phyloP scores from a whole-genome alignment of 2,113 vertebrate species.

The Cinclus cinclus region DNA sequence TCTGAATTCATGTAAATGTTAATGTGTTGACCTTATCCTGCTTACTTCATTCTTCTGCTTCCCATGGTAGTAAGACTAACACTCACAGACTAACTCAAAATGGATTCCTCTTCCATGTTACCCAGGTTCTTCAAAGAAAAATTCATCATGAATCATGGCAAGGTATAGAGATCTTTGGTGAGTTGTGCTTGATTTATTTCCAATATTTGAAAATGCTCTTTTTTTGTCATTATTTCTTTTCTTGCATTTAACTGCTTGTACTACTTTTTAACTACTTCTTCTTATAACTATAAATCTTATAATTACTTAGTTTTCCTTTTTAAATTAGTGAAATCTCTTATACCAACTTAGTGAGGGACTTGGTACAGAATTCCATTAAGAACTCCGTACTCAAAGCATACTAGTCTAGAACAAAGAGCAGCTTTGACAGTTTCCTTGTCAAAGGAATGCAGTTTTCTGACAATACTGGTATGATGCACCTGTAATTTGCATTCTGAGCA shows the following conservation, averaged over 20 bases:
- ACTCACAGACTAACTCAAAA: neutral
- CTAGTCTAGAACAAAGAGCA: neutral
- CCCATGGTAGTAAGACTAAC: neutral
- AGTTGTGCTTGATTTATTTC: neutral
- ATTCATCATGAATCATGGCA: neutral
- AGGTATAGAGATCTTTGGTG: neutral
- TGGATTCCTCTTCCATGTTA: neutral
- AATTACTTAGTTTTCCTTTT: neutral
- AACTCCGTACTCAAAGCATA: neutral
- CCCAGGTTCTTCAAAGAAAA: neutral
- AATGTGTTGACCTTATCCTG: constrained; percentile 48
- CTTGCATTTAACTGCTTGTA: neutral
- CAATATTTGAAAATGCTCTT: neutral
- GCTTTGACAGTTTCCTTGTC: neutral
- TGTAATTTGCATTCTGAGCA: neutral
- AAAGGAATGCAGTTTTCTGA: neutral
- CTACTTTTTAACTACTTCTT: too few species aligned
- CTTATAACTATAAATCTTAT: too few species aligned
- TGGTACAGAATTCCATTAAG: neutral
- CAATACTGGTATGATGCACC: neutral
- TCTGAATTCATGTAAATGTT: constrained; percentile 56
- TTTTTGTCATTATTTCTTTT: neutral
- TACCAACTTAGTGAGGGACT: neutral
- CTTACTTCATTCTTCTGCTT: constrained; percentile 23
- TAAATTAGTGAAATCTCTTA: neutral